Evolutionary conservation across 2,113 vertebrate genomes (phyloP).

Genomic region (Epinephelus lanceolatus): DNA sequence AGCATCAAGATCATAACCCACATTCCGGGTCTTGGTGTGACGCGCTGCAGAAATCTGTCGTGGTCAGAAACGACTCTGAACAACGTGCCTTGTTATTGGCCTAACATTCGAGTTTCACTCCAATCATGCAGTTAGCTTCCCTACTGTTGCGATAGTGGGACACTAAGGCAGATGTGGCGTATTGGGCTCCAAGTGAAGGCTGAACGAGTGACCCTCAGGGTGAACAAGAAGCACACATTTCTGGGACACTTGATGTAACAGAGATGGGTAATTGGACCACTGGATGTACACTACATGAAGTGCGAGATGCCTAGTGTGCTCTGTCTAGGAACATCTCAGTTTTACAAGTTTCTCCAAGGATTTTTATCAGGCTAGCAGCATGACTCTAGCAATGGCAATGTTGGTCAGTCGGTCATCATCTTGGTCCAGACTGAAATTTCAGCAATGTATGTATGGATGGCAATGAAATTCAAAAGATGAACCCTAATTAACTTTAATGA

Average conservation of each 20-base stretch:
- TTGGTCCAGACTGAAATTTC: constrained; percentile 18
- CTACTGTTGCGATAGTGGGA: constrained; percentile 37
- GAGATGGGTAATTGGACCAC: constrained; percentile 72
- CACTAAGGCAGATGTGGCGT: constrained; percentile 54
- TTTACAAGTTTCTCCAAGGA: constrained; percentile 47
- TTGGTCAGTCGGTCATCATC: background rate
- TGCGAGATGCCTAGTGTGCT: constrained; percentile 54
- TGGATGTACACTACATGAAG: constrained; percentile 52
- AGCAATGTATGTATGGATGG: background rate
- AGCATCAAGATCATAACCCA: constrained; percentile 67
- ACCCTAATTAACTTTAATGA: background rate
- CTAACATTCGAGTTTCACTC: constrained; percentile 33
- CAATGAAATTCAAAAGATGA: constrained; percentile 3
- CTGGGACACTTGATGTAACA: constrained; percentile 73
- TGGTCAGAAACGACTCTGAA: constrained; percentile 6
- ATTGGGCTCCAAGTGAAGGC: constrained; percentile 56
- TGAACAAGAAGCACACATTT: constrained; percentile 64
- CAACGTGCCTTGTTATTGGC: constrained; percentile 25
- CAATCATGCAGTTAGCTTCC: constrained; percentile 17
- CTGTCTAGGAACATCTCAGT: constrained; percentile 49
- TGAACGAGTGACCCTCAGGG: constrained; percentile 59
- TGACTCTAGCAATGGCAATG: background rate
- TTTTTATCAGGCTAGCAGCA: constrained; percentile 29
- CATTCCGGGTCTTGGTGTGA: constrained; percentile 56
- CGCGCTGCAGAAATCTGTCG: constrained; percentile 40